Evolutionary conservation across 2,888 invertebrate species (phyloP), one percentile per base, ranked within the genome.

Genomic region (Acanthosepion lycidas): DNA sequence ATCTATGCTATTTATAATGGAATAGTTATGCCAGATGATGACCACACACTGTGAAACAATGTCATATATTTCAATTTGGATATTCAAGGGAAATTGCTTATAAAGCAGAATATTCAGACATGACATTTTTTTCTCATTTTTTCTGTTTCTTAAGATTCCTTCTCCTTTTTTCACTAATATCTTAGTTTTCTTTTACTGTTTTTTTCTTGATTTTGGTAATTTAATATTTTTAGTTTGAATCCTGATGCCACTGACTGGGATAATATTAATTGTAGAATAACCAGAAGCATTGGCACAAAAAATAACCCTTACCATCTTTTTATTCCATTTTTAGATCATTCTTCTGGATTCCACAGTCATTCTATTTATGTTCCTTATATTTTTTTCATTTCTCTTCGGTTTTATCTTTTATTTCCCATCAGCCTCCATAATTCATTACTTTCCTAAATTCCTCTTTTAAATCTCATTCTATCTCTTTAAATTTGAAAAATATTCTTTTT

Each of bases 211-310:
- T 78, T n/a, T 78, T n/a, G 78, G 28, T n/a, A 28, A 28, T 28
- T 78, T 78, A 78, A 78, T 78, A 78, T 78, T 28, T 78, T 78
- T 78, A 78, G 28, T 78, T 78, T 78, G 28, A 8, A 78, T 78
- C 26, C n/a, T 78, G 8, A 28, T 78, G 9, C 78, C 78, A 78
- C 78, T n/a, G 26, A 78, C 78, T 78, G 78, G 9, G 78, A 20
- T 33, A 33, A 78, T 78, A 78, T 78, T 78, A 78, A 78, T 78
- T 78, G 78, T 78, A 78, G n/a, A 78, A 78, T 78, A 78, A 78
- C 78, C 18, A n/a, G 15, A 78, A 23, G 78, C n/a, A n/a, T 78
- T 6, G 8, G 33, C 78, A 15, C n/a, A 78, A 12, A 78, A 78
- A 78, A 28, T 28, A n/a, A 78, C n/a, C 15, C n/a, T 78, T n/a